Percentiles rank a stretch among this genome's conserved stretches.
Conservation (phyloP, 2,888 invertebrate species). For the Ernsta delagoae region DNA sequence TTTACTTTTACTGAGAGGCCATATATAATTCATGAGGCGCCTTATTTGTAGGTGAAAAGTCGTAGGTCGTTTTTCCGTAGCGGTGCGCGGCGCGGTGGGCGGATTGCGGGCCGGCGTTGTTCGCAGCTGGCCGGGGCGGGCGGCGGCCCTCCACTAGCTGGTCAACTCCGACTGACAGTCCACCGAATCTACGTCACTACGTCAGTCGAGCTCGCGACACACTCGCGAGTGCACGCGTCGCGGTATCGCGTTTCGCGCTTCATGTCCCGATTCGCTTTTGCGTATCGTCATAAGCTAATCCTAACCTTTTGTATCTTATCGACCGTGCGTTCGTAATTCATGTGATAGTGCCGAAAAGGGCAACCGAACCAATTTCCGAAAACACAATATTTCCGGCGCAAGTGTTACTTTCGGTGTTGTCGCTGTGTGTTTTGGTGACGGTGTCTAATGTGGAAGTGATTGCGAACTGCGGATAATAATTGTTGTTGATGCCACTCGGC, state of each 20-base stretch:
- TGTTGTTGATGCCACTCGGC: constrained; percentile 52
- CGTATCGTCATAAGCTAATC: constrained; percentile 41
- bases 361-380: constrained; percentile 49
- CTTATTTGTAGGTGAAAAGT: constrained; percentile 49
- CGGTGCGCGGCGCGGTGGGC: constrained; percentile 70
- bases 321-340: constrained; percentile 40
- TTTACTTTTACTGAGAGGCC: constrained; percentile 3
- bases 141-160: too few relatives aligned
- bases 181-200: constrained; percentile 38
- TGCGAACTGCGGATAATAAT: constrained; percentile 53
- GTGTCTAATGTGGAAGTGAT: constrained; percentile 58
- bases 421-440: constrained; percentile 58
- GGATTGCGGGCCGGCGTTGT: constrained; percentile 57
- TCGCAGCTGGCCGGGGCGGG: too few relatives aligned
- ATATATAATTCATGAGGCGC: constrained; percentile 30
- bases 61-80: constrained; percentile 66
- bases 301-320: constrained; percentile 44
- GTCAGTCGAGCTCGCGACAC: constrained; percentile 69
- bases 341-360: constrained; percentile 44
- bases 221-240: constrained; percentile 51
- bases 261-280: constrained; percentile 51
- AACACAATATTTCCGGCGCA: constrained; percentile 67
- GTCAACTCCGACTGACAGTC: too few relatives aligned
- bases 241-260: constrained; percentile 36
- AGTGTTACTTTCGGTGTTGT: constrained; percentile 67